Evolutionary conservation across 2,113 vertebrate species (phyloP).

Genomic region (Sylvia atricapilla): DNA sequence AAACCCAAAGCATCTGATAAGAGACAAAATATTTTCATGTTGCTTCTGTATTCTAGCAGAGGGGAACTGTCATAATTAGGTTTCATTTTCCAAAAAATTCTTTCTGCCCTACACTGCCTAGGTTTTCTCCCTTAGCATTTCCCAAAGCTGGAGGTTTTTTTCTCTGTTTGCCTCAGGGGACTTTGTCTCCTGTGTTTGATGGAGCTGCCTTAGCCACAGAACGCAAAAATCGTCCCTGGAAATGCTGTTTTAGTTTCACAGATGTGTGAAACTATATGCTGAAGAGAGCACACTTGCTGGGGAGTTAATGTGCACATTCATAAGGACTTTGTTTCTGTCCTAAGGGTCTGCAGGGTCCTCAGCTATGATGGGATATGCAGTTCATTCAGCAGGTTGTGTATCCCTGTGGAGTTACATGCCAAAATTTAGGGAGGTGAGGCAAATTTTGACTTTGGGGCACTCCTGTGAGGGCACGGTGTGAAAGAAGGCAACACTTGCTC

Average conservation of each 20-base stretch:
- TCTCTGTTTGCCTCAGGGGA: background rate
- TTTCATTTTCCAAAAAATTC: background rate
- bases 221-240: background rate
- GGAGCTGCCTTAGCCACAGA: background rate
- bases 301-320: background rate
- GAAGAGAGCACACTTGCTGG: background rate
- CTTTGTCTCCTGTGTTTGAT: background rate
- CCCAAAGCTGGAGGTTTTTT: background rate
- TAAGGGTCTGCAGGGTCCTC: background rate
- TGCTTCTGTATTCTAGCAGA: background rate
- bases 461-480: background rate
- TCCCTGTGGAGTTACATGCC: background rate
- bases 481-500: background rate
- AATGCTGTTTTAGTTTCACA: background rate
- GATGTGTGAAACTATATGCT: background rate
- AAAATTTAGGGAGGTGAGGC: background rate
- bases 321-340: background rate
- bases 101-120: background rate
- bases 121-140: background rate
- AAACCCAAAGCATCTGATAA: background rate
- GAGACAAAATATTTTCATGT: background rate
- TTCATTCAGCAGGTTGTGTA: background rate
- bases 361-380: rapidly evolving
- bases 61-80: background rate
- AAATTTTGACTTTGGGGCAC: background rate